Conservation (phyloP, 2,797 vertebrate species). For the Austrolebias charrua region DNA sequence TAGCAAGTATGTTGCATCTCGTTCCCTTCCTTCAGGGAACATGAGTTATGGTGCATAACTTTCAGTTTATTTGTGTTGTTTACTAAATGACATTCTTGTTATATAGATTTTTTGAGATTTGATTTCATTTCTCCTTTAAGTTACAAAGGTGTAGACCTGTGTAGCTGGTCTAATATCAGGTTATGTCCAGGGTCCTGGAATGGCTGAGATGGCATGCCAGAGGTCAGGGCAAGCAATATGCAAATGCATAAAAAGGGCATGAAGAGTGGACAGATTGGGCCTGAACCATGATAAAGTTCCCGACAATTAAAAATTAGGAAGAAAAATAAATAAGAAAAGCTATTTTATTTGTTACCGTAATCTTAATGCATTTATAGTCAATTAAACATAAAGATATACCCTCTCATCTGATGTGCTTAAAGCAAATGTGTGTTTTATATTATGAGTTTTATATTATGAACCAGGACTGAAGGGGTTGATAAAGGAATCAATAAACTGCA, state of each 20-base stretch:
- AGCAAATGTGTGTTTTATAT: background rate
- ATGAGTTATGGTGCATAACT: too few relatives aligned
- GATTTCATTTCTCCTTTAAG: too few relatives aligned
- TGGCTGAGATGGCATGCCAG: conserved; percentile 9
- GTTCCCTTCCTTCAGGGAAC: too few relatives aligned
- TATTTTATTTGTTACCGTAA: background rate
- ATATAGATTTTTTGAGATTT: too few relatives aligned
- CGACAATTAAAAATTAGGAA: background rate
- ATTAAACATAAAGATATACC: background rate
- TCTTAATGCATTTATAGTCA: background rate
- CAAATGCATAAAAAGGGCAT: background rate
- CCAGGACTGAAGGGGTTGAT: background rate
- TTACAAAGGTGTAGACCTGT: too few relatives aligned
- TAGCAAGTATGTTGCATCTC: too few relatives aligned
- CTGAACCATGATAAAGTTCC: conserved; percentile 7
- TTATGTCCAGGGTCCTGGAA: background rate
- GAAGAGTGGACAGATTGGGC: background rate
- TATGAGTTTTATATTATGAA: too few relatives aligned
- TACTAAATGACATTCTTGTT: too few relatives aligned
- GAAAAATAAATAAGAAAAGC: background rate
- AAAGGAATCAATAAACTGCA: background rate
- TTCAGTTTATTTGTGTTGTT: too few relatives aligned
- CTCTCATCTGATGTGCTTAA: background rate
- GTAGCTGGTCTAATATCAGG: too few relatives aligned
- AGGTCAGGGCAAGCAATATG: conserved; percentile 5